Evolutionary conservation across 2,888 invertebrate genomes (phyloP), one percentile per base, ranked within the genome.

Genomic region (Aspidapion aeneum): DNA sequence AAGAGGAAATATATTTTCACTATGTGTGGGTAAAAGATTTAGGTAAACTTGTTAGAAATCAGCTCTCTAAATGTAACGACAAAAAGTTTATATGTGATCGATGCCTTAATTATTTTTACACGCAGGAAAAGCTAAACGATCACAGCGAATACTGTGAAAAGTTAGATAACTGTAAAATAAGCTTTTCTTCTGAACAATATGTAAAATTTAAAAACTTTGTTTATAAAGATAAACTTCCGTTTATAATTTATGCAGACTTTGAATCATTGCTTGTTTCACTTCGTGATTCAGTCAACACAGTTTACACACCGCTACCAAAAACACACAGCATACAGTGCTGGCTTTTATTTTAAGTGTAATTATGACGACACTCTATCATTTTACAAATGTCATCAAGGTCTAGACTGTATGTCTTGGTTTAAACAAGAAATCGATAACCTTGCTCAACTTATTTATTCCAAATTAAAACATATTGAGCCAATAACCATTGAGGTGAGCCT

Each of bases 331-430:
- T 35, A 35, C 35, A 35, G 35, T 35, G 35, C 35, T 35, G 35
- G 35, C 3, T 35, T 35, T 35, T 35, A 35, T 35, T 35, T 35
- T 35, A 35, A 35, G 35, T 35, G 35, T 35, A 35, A 35, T 35
- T 35, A 35, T 35, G 35, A 35, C 12, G 35, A 35, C 12, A 35
- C 5, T 12, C 12, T 35, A 35, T 35, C 35, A 35, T 35, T 3
- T 35, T 35, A 35, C 12, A 35, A 35, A 35, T 7, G 35, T 35
- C 21, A 22, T 35, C 5, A 3, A 12, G 35, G 35, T 35, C 35
- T 35, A 35, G 35, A 71, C 63, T 70, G 70, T 55, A 63, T 68
- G 18, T 20, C 66, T 20, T 69, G 69, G 71, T 74, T 72, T 66
- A 60, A 63, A 7, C 49, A 58, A 9, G 61, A 70, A 63, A 58